Conservation (phyloP, 2,113 vertebrate genomes). For the Tamias sibiricus region DNA sequence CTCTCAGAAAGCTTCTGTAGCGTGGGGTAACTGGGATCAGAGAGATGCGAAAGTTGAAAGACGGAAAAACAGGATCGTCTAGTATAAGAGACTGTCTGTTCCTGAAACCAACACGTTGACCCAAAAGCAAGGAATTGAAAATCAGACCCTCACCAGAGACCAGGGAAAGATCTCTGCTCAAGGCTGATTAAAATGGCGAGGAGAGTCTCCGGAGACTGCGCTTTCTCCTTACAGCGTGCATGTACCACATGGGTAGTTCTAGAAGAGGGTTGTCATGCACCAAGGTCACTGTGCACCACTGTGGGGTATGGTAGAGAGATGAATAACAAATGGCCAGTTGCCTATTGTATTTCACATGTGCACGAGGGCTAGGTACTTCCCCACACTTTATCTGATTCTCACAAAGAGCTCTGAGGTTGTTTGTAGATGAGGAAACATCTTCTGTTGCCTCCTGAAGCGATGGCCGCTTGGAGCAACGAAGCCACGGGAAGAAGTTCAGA, state of each 20-base stretch:
- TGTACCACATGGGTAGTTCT: not conserved
- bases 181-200: not conserved
- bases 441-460: too few relatives aligned
- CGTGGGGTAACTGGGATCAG: conserved; percentile 85
- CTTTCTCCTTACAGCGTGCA: not conserved
- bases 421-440: not conserved
- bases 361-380: not conserved
- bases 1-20: conserved; percentile 83
- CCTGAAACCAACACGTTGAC: not conserved
- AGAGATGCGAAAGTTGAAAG: not conserved
- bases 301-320: not conserved
- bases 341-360: not conserved
- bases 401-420: not conserved
- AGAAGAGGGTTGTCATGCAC: not conserved
- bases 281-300: not conserved
- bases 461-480: too few relatives aligned
- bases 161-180: not conserved
- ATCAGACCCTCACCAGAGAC: not conserved
- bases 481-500: too few relatives aligned
- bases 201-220: not conserved
- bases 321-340: not conserved
- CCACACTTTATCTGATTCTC: not conserved
- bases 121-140: not conserved
- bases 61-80: not conserved
- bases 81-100: not conserved